Base-by-base conservation (phyloP, 2,888 invertebrate genomes). In the Ganaspis brasiliensis region DNA sequence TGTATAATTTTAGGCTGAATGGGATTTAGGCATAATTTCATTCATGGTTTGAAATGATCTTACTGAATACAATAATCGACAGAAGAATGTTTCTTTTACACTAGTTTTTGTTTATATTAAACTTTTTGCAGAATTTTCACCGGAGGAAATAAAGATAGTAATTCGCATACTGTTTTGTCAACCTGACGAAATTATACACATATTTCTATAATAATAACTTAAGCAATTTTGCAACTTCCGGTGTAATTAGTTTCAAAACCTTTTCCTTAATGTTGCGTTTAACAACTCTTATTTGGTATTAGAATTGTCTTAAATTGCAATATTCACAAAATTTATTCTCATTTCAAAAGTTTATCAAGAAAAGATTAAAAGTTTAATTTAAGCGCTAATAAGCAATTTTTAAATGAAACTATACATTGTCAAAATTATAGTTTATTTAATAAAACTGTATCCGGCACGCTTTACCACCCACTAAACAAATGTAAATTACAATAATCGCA, bases 131-230 rank as follows among this genome's bases (percentile, higher is more conserved):
- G 4, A 49, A 14, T 49, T 6, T n/a, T 49, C n/a, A 16, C 49
- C n/a, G 16, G n/a, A 49, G n/a, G 49, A 49, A n/a, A 49, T 49
- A 49, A 49, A 49, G 49, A 49, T 49, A n/a, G 49, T n/a, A 49
- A 49, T 49, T 16, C 49, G n/a, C 6, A 31, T 49, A 49, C n/a
- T n/a, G 16, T 49, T 49, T 49, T 49, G 49, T 49, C 49, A 52
- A 52, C 16, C 49, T n/a, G 16, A 19, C n/a, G 9, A 52, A 52
- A 52, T 52, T 52, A 52, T 52, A 52, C 52, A 52, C 52, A 52
- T 52, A 52, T 19, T 52, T 52, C 52, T 52, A 19, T 52, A 52
- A 52, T 52, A 19, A 52, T 52, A 52, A 16, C 52, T 52, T 19
- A 16, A 16, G 52, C 19, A 52, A 52, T 52, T 52, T 52, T 52